A percentile compares a stretch with the other conserved stretches of the same genome.
Evolutionary conservation across 2,797 vertebrate genomes (phyloP).

Genomic region (Notolabrus celidotus): DNA sequence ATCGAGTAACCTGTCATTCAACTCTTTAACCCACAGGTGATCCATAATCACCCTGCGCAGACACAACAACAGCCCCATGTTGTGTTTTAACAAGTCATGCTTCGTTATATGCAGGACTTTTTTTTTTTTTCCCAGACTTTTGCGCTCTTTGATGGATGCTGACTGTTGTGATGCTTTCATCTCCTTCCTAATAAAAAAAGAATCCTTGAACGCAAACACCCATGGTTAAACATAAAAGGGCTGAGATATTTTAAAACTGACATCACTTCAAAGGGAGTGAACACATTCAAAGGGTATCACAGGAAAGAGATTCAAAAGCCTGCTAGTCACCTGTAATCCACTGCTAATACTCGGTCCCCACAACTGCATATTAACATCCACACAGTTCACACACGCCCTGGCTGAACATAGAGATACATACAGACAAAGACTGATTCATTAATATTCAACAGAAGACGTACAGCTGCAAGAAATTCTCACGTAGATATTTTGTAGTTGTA

Average conservation of each 20-base stretch:
- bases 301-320: slow-evolving; percentile 78
- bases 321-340: slow-evolving; percentile 83
- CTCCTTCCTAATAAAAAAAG: slow-evolving; percentile 53
- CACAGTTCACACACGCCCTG: slow-evolving; percentile 20
- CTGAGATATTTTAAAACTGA: slow-evolving; percentile 81
- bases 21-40: slow-evolving; percentile 55
- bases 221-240: slow-evolving; percentile 80
- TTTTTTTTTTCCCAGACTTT: slow-evolving; percentile 69
- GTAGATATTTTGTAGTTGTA: slow-evolving; percentile 39
- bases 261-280: slow-evolving; percentile 81
- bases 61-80: slow-evolving; percentile 52
- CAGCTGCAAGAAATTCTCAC: slow-evolving; percentile 34
- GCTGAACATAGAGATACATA: slow-evolving; percentile 25
- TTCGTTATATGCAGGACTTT: slow-evolving; percentile 61
- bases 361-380: slow-evolving; percentile 68
- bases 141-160: slow-evolving; percentile 70
- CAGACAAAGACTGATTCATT: slow-evolving; percentile 29
- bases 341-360: slow-evolving; percentile 77
- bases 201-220: slow-evolving; percentile 76
- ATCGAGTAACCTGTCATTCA: slow-evolving; percentile 54
- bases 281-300: slow-evolving; percentile 81
- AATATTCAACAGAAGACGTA: slow-evolving; percentile 53
- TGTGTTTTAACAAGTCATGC: slow-evolving; percentile 71
- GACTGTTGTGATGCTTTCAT: slow-evolving; percentile 78
- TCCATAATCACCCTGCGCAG: slow-evolving; percentile 53